Base-by-base conservation (phyloP, 1,140 invertebrate species). In the Drosophila lowei region DNA sequence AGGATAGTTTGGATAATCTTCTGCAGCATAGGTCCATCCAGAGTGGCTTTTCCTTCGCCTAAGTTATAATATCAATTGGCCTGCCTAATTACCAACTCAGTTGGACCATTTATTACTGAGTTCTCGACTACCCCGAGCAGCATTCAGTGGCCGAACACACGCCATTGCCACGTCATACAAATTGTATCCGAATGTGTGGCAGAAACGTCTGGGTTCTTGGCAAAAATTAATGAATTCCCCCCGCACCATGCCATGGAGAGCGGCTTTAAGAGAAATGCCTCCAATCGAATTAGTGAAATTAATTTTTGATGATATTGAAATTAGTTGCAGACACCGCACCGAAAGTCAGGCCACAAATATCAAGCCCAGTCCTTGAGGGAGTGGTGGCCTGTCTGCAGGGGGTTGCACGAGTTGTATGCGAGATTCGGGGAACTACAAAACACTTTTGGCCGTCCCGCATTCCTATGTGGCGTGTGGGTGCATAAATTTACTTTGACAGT, bases 301-400 rank as follows among this genome's bases (percentile, higher is more conserved):
- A 90, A 90, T 90, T 90, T 90, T 90, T 90, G 89, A 90, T 90
- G 89, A 89, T 90, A 90, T 90, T 90, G 81, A 90, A 90, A 90
- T 90, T 90, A 90, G 89, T 89, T 74, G 84, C 84, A 89, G 84
- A 74, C 84, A 77, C 76, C 60, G 60, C 43, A 70, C 52, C 38
- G 61, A 57, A 57, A 64, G 30, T 57, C 58, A 53, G 28, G 47
- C 58, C 53, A 56, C 77, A 68, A 64, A 57, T 56, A 65, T 65
- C 30, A 58, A 23, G 43, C 23, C 11, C 11, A 38, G 11, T 38
- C 9, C 21, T 16, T 15, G 18, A 11, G 23, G 52, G 41, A 53
- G 49, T 48, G 23, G 9, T 49, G 15, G 3, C 8, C 18, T 28
- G 49, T 30, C 65, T 49, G 2, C 49, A 67, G 49, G 48, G 66